Base-by-base conservation (phyloP, 2,113 vertebrate species). In the Cebus imitator region DNA sequence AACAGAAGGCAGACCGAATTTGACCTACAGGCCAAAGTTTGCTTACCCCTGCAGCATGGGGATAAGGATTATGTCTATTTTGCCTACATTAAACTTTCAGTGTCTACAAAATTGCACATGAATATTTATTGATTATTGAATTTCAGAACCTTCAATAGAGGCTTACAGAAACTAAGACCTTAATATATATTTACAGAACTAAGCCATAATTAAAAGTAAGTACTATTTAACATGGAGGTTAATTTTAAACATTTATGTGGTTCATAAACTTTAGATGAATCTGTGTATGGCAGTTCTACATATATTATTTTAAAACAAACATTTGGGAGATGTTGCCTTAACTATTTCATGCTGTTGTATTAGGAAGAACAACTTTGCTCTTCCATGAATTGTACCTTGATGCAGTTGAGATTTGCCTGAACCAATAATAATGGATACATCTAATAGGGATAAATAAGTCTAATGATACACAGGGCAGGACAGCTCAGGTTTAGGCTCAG, bases 231-330 rank as follows among this genome's bases (percentile, higher is more conserved):
- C 2, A n/a, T 20, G 43, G 45, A 90, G 40, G 20, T 73, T 94
- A 68, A 86, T 70, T 95, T 27, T 86, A n/a, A 96, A 92, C 10
- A 57, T 50, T 96, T 21, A n/a, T 18, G 17, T 64, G 48, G 61
- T 90, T 93, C 37, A 75, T 48, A 95, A 95, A 90, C 55, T 90
- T 52, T 68, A 92, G 48, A 40, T 76, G 66, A 90, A 72, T 90
- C 40, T 85, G 30, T 95, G 81, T 43, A 23, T 89, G 72, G 48
- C 55, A 85, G 72, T 43, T 61, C 80, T 78, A 80, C 10, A 58
- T 43, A 78, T 57, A 78, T 94, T 37, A 81, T 78, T 90, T 89
- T 43, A 83, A 78, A 91, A 80, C 17, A 91, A 75, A 37, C 21
- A 50, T 92, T 61, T 68, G 50, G 27, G 64, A 35, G n/a, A 72